Percentiles rank a stretch among this genome's conserved stretches.
These are phyloP conservation scores for Meda fulgida DNA, from an alignment of 2,797 vertebrate genomes.

Conservation along the genomic window DNA sequence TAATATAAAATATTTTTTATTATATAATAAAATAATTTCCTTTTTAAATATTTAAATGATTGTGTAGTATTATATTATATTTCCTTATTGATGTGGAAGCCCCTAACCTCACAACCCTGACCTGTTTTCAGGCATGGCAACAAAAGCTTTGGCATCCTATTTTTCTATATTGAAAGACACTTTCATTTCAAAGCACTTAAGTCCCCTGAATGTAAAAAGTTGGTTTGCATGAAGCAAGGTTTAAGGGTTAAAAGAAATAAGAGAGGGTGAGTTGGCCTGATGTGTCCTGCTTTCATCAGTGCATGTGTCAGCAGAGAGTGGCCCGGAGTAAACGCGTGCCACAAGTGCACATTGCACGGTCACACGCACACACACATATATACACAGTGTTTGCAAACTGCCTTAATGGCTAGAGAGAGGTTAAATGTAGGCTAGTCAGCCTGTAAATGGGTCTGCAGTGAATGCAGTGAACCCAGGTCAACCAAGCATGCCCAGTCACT, in stretches of 20 bases:
- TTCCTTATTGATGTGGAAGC: not conserved
- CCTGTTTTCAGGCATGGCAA: not conserved
- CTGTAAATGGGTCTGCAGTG: constrained; percentile 73
- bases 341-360: constrained; percentile 56
- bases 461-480: constrained; percentile 71
- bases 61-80: not conserved
- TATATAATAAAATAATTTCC: not conserved
- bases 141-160: not conserved
- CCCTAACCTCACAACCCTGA: not conserved
- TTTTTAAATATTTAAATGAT: not conserved
- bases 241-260: constrained; percentile 20
- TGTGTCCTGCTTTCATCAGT: constrained; percentile 32
- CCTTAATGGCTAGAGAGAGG: constrained; percentile 60
- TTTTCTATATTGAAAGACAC: not conserved
- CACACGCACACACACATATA: constrained; percentile 52
- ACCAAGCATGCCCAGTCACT: constrained; percentile 41
- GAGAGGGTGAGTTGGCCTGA: constrained; percentile 1
- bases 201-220: not conserved
- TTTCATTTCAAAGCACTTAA: not conserved
- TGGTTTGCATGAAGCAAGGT: constrained; percentile 12
- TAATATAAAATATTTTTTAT: not conserved
- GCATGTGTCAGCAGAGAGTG: constrained; percentile 48
- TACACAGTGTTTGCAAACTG: constrained; percentile 59
- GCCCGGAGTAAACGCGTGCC: constrained; percentile 51
- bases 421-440: constrained; percentile 62